Percentiles rank a stretch among this genome's conserved stretches.
These are phyloP conservation scores for Mesembrinibis cayennensis DNA, from an alignment of 2,113 vertebrate genomes.

Conservation along the genomic window DNA sequence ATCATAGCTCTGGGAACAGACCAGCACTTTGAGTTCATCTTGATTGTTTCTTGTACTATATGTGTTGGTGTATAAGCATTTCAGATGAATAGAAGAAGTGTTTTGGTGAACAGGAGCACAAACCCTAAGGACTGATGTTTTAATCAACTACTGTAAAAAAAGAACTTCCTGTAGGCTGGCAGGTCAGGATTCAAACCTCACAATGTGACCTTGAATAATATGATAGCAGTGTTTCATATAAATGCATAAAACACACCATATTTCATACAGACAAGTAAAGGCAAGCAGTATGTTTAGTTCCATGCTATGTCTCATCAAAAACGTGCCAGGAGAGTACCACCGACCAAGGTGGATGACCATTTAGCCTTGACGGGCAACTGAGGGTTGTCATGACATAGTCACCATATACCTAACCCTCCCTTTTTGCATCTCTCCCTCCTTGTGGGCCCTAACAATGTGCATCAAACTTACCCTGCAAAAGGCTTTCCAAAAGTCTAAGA, in stretches of 20 bases:
- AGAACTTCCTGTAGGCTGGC: background rate
- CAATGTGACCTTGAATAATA: background rate
- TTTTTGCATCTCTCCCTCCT: background rate
- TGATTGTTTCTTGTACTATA: background rate
- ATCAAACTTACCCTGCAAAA: background rate
- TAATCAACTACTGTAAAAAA: background rate
- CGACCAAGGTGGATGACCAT: background rate
- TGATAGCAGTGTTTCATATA: background rate
- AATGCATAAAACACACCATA: background rate
- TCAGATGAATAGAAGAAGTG: background rate
- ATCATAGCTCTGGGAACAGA: background rate
- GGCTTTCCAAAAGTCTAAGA: background rate
- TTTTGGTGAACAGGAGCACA: background rate
- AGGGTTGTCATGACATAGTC: background rate
- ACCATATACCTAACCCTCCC: background rate
- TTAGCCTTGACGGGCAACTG: background rate
- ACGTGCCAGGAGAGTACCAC: background rate
- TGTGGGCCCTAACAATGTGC: accelerated
- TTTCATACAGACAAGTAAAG: background rate
- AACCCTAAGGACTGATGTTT: background rate
- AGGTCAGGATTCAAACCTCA: background rate
- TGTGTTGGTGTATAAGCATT: background rate
- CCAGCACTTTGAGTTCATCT: background rate
- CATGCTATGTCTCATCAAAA: background rate
- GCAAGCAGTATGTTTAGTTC: background rate